phyloP scores from a whole-genome alignment of 2,797 vertebrate species.

The Cryptoblepharus egeriae region DNA sequence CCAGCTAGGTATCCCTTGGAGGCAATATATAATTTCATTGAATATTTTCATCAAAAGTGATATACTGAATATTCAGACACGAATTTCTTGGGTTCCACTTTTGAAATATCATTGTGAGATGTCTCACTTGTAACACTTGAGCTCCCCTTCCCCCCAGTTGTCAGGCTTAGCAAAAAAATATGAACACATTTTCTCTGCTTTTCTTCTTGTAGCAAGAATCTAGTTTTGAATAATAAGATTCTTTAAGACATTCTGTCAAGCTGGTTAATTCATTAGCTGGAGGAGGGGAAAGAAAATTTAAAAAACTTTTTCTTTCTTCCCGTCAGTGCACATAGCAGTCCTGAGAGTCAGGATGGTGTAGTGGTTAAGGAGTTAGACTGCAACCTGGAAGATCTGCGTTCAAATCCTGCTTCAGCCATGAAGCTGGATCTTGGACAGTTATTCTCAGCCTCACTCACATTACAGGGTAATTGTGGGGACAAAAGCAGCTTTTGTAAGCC shows the following conservation, averaged over 20 bases:
- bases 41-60: conserved; percentile 59
- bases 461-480: no score
- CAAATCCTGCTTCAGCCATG: no score
- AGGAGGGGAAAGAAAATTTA: background rate
- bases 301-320: background rate
- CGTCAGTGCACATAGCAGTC: background rate
- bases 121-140: conserved; percentile 51
- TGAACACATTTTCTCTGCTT: conserved; percentile 39
- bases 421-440: no score
- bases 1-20: conserved; percentile 44
- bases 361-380: no score
- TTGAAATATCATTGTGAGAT: conserved; percentile 66
- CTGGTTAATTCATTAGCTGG: background rate
- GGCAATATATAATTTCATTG: conserved; percentile 59
- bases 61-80: conserved; percentile 52
- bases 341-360: no score
- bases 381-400: no score
- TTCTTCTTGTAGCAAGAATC: conserved; percentile 43
- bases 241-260: conserved; percentile 30
- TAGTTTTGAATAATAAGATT: conserved; percentile 52
- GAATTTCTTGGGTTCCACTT: conserved; percentile 48
- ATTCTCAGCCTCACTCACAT: no score
- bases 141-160: conserved; percentile 6
- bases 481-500: no score
- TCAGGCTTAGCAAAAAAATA: conserved; percentile 43